phyloP scores from a whole-genome alignment of 2,113 vertebrate species.

The Bambusicola thoracicus region DNA sequence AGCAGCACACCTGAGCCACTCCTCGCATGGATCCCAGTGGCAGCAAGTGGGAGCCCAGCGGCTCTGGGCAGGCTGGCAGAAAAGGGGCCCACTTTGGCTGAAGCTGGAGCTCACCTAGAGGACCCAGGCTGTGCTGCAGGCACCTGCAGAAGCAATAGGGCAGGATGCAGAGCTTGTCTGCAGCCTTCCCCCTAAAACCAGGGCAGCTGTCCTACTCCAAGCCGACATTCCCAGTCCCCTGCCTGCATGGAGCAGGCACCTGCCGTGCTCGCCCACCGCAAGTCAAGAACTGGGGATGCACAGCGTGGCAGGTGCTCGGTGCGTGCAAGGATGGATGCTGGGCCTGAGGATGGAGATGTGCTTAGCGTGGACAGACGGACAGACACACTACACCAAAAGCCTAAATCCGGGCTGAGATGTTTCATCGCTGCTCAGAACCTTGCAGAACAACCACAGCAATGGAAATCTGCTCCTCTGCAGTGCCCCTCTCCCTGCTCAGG shows the following conservation, averaged over 20 bases:
- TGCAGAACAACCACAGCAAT: neutral
- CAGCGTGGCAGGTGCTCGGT: neutral
- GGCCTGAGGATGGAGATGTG: neutral
- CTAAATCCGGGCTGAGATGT: neutral
- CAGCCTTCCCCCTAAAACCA: neutral
- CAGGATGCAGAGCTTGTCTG: neutral
- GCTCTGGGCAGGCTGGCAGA: neutral
- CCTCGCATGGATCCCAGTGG: neutral
- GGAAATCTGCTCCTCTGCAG: fast-evolving
- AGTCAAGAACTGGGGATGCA: neutral
- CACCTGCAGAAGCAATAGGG: neutral
- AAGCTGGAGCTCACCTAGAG: neutral
- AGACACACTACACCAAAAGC: neutral
- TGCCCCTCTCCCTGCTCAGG: neutral
- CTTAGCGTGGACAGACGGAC: neutral
- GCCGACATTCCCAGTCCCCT: neutral
- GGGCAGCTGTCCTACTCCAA: neutral
- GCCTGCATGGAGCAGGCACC: neutral
- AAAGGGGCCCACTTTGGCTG: neutral
- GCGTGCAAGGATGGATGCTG: fast-evolving
- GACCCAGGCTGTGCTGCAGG: neutral
- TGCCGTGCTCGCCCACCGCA: neutral
- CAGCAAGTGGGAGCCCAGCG: neutral
- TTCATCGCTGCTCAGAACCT: neutral
- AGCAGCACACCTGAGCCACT: neutral